Evolutionary conservation across 2,797 vertebrate species (phyloP), one percentile per base, ranked within the genome.

Genomic region (Sebastes trivittatus): DNA sequence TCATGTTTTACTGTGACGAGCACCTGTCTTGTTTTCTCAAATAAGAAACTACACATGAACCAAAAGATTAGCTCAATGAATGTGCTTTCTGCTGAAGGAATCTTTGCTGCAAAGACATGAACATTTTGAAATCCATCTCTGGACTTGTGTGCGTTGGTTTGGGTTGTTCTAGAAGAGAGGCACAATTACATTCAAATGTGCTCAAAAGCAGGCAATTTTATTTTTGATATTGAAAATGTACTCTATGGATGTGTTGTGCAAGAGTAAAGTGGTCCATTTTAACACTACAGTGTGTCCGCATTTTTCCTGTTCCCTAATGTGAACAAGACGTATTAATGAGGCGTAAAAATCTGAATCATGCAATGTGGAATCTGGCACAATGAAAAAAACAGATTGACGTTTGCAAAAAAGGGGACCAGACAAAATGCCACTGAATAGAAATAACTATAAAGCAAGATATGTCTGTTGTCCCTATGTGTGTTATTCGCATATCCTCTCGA

Each of bases 211-310:
- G 90, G 91, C 83, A 42, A 83, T 93, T 95, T 95, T 95, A 95
- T 95, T 96, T 96, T 96, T 96, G 92, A 65, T 96, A 95, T 93
- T 91, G 75, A 88, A 88, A 84, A 88, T 94, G 91, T 95, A 84
- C 85, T 87, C 67, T 87, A 84, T 92, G 85, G 89, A 92, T 95
- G 94, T 95, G 83, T 88, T 92, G 93, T 95, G 93, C 67, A 91
- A 92, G 89, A 95, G 91, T 95, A 95, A 95, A 95, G 84, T 95
- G 93, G 80, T 92, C 93, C 78, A 83, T 94, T 95, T 95, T 93
- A 95, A 94, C 87, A 91, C 90, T 85, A 92, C 16, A 22, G 0
- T 18, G 58, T 71, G 52, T 85, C 66, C 23, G 16, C 16, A 1
- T 73, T 23, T 67, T 72, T 61, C 8, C 14, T 46, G 42, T 46